A percentile compares a stretch with the other conserved stretches of the same genome.
Conservation (phyloP, 2,888 invertebrate species). For the Rapana venosa region DNA sequence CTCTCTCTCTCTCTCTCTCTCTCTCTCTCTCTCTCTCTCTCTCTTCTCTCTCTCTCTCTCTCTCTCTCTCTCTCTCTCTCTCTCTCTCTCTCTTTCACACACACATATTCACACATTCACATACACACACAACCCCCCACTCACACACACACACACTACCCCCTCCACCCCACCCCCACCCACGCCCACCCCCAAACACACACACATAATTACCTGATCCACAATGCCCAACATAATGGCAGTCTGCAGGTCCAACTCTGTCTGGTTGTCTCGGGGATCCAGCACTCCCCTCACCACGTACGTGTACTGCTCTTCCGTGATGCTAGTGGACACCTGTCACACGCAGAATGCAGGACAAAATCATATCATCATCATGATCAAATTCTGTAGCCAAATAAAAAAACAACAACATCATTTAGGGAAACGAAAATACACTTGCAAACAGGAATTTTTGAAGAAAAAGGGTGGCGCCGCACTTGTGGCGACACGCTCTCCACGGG, state of each 20-base stretch:
- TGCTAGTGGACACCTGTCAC: slow-evolving; percentile 65
- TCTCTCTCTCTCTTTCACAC: too few relatives aligned
- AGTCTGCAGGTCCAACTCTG: slow-evolving; percentile 66
- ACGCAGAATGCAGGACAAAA: slow-evolving; percentile 45
- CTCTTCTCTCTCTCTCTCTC: too few relatives aligned
- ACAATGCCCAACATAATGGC: slow-evolving; percentile 71
- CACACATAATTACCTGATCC: slow-evolving; percentile 53
- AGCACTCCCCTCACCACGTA: slow-evolving; percentile 67
- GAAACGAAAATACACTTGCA: not conserved
- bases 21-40: too few relatives aligned
- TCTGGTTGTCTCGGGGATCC: slow-evolving; percentile 61
- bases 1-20: too few relatives aligned
- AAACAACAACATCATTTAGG: too few relatives aligned
- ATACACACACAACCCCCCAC: not conserved
- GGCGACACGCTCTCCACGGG: too few relatives aligned
- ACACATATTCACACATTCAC: too few relatives aligned
- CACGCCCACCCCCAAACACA: not conserved
- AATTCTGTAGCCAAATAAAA: too few relatives aligned
- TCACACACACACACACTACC: not conserved
- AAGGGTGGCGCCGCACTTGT: too few relatives aligned
- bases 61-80: too few relatives aligned
- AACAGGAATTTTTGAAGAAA: too few relatives aligned
- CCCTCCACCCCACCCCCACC: not conserved
- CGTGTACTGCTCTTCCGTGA: slow-evolving; percentile 73
- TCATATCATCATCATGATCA: too few relatives aligned